Conservation (phyloP, 2,797 vertebrate species). For the Sebastes vulpes region DNA sequence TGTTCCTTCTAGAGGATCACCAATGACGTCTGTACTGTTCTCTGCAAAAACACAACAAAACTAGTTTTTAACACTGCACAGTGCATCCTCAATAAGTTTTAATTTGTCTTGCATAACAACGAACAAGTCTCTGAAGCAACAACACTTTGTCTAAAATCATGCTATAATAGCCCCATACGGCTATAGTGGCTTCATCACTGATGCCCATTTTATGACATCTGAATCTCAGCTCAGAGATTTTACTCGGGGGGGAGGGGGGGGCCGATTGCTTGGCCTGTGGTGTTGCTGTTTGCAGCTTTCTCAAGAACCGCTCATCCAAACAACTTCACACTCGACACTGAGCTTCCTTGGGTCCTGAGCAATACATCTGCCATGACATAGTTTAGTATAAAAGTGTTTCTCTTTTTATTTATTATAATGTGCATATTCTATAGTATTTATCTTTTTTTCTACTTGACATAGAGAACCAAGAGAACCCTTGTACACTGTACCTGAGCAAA, state of each 20-base stretch:
- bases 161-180: background rate
- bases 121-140: background rate
- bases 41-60: constrained; percentile 78
- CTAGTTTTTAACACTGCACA: background rate
- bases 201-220: background rate
- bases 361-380: background rate
- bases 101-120: background rate
- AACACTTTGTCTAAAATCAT: background rate
- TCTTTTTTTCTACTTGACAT: too few species aligned
- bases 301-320: background rate
- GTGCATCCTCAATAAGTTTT: background rate
- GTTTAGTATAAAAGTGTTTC: too few species aligned
- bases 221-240: background rate
- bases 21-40: constrained; percentile 84
- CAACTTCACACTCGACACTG: background rate
- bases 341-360: background rate
- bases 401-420: too few species aligned
- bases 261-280: too few species aligned
- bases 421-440: too few species aligned
- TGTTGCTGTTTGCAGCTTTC: background rate
- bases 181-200: background rate
- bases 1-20: constrained; percentile 67
- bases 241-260: too few species aligned
- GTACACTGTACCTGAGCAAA: too few species aligned
- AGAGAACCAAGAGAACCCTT: too few species aligned